phyloP scores from a whole-genome alignment of 2,888 invertebrate genomes.

The Thymelicus sylvestris region DNA sequence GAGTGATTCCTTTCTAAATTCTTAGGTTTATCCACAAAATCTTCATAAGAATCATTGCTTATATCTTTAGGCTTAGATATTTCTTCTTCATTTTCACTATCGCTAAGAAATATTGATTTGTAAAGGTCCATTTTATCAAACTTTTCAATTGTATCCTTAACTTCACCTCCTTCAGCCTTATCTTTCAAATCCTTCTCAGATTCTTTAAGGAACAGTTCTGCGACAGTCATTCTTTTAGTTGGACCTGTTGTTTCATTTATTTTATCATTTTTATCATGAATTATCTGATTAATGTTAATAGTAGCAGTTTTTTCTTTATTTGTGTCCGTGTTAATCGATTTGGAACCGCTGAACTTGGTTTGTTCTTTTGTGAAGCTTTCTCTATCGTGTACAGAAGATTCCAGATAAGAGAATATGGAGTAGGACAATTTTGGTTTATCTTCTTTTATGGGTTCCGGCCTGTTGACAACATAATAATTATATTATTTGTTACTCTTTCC shows the following conservation, averaged over 20 bases:
- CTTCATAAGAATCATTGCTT: constrained; percentile 43
- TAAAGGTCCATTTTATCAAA: constrained; percentile 90
- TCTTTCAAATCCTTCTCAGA: constrained; percentile 63
- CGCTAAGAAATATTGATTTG: constrained; percentile 94
- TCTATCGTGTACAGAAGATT: constrained; percentile 84
- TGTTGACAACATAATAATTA: constrained; percentile 48
- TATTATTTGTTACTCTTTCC: not conserved
- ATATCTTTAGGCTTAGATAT: constrained; percentile 47
- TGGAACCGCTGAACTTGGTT: constrained; percentile 72
- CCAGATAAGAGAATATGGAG: constrained; percentile 92
- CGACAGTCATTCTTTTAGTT: constrained; percentile 75
- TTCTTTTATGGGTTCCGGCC: constrained; percentile 68
- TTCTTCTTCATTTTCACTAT: constrained; percentile 88
- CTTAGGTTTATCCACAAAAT: constrained; percentile 69
- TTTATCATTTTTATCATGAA: constrained; percentile 37
- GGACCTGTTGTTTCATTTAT: constrained; percentile 45
- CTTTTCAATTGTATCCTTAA: constrained; percentile 73
- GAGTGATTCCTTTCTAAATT: constrained; percentile 87
- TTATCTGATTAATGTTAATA: constrained; percentile 15
- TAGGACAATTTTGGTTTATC: constrained; percentile 87
- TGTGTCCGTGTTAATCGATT: constrained; percentile 53
- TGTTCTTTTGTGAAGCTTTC: constrained; percentile 81
- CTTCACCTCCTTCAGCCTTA: constrained; percentile 57
- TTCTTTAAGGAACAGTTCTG: constrained; percentile 76
- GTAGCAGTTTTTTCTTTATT: constrained; percentile 21